Evolutionary conservation across 1,140 invertebrate species (phyloP).

Genomic region (Diorhabda carinulata): DNA sequence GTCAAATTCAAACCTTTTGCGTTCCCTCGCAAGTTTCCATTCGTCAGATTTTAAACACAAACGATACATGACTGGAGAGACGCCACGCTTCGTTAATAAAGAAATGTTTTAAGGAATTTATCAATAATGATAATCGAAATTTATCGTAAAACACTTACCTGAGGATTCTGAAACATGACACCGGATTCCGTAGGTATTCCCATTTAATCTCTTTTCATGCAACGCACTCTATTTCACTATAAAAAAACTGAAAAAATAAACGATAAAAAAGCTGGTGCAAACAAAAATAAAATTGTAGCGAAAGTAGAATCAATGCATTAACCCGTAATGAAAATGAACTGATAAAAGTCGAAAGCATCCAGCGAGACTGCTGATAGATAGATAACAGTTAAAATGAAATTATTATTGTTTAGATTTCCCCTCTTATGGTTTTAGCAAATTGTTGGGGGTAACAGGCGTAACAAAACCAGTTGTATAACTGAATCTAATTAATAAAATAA

Average conservation of each 20-base stretch:
- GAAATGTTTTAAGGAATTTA: too few species aligned
- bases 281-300: background rate
- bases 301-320: background rate
- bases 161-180: background rate
- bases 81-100: too few species aligned
- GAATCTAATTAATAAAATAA: too few species aligned
- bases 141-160: background rate
- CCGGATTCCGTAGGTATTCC: background rate
- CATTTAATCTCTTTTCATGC: background rate
- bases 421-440: background rate
- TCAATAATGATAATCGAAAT: background rate
- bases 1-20: too few species aligned
- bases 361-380: slow-evolving; percentile 1
- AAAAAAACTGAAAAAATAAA: background rate
- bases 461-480: background rate
- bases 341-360: background rate
- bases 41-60: too few species aligned
- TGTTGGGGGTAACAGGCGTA: slow-evolving; percentile 1
- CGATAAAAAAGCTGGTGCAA: background rate
- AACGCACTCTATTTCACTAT: background rate
- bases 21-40: too few species aligned
- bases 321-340: background rate
- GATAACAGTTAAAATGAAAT: background rate
- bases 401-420: slow-evolving; percentile 2
- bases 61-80: too few species aligned